Base-by-base conservation (phyloP, 2,888 invertebrate genomes). In the Protula sp. region DNA sequence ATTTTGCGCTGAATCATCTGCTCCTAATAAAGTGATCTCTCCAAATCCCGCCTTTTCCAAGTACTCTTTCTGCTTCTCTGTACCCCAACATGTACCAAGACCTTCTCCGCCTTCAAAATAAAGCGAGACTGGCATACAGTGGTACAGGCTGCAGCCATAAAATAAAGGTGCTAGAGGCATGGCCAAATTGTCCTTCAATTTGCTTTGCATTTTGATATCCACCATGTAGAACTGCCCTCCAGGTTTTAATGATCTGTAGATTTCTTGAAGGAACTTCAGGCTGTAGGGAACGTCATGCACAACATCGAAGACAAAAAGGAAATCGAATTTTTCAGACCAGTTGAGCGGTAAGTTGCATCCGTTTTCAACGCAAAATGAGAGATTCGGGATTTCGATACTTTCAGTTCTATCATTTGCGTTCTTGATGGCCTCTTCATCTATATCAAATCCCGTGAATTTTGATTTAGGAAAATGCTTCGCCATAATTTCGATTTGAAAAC, bases 81-180 rank as follows among this genome's bases (percentile, higher is more conserved):
- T 50, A 4, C 62, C 62, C 59, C 62, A 62, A 0, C 56, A 30
- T 3, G 62, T 30, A 2, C 62, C 62, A 24, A 55, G 28, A 4
- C 62, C 62, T 14, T 47, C 54, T 1, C 59, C 57, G 4, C 47
- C 51, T 29, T 55, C 53, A n/a, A 24, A 9, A 29, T 30, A 9
- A 47, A 56, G 24, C 19, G 62, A 62, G 22, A 56, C 31, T 24
- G 59, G 38, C 59, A 62, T 54, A 30, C 59, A 62, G 28, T 62
- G 56, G 38, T 52, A 60, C n/a, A 62, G 47, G 26, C 56, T 56
- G 2, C 26, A 5, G 24, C 48, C 19, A 30, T 62, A 56, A 30
- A 45, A 1, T 19, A 30, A 52, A 1, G 38, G 24, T 14, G 59
- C 59, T 5, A 45, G 19, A 2, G 47, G 52, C 14, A 22, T 4